Evolutionary conservation across 2,888 invertebrate species (phyloP), one percentile per base, ranked within the genome.

Genomic region (Priocnemis perturbator): DNA sequence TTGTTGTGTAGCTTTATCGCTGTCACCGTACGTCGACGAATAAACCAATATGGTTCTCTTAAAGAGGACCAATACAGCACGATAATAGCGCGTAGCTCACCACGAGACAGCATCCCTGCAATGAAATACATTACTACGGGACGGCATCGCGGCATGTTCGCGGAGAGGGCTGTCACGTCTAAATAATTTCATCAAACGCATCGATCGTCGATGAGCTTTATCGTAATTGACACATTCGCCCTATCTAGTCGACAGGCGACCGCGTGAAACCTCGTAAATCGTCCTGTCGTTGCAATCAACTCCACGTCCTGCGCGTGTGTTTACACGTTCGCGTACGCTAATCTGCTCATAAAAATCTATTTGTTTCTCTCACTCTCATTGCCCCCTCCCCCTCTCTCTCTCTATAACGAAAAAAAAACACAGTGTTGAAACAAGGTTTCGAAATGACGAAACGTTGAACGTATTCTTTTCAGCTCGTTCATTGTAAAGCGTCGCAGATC

Each of bases 171-270:
- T 37, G 37, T 37, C 37, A 48, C 77, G 75, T 79, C 77, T 79
- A 79, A 79, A 79, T 79, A 79, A 79, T 79, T 79, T 79, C 79
- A 79, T 79, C 77, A 69, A 77, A 79, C 77, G 69, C 73, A 79
- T 79, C 79, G 76, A 75, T 77, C 69, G 76, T 55, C 77, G 76
- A 76, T 74, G 79, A 77, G 71, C 80, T 74, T 79, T 79, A 79
- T 79, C 79, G 73, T 79, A 77, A 77, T 79, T 79, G 79, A 79
- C 79, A 79, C 79, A 69, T 79, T 77, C 79, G 75, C 69, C 75
- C 73, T 76, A 77, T 79, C 79, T 79, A 63, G 53, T 30, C 64
- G 69, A 71, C 77, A 76, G 79, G 60, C 76, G 64, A 61, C 66
- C 77, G 69, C 61, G 67, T 68, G 79, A 79, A 79, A 77, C 79